Conservation (phyloP, 2,797 vertebrate species). For the Aeoliscus strigatus region DNA sequence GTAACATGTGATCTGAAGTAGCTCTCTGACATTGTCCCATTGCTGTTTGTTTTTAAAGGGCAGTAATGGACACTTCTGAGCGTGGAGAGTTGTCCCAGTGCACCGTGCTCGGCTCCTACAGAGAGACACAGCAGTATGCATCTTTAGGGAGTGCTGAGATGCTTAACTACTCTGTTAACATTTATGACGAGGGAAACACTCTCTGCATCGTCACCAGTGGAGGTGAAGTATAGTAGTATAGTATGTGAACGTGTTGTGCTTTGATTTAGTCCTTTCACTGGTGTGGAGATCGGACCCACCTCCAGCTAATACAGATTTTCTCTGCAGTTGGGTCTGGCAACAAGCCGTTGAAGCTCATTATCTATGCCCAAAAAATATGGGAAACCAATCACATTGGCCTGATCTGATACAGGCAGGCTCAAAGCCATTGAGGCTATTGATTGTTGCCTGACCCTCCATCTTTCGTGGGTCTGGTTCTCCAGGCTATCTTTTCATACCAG, state of each 20-base stretch:
- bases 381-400: no score
- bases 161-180: constrained; percentile 95
- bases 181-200: constrained; percentile 94
- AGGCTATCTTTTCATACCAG: no score
- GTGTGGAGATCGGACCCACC: background rate
- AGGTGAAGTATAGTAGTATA: constrained; percentile 85
- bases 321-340: no score
- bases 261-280: constrained; percentile 1
- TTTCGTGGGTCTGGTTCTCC: no score
- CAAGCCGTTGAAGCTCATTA: no score
- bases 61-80: constrained; percentile 91
- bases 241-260: no score
- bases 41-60: constrained; percentile 71
- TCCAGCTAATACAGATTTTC: no score
- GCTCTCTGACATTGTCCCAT: background rate
- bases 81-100: constrained; percentile 83
- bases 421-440: no score
- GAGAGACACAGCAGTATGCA: constrained; percentile 87
- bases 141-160: constrained; percentile 93
- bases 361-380: no score
- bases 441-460: no score
- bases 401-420: no score
- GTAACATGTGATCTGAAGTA: no score
- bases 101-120: constrained; percentile 85
- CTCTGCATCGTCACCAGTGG: constrained; percentile 97